phyloP scores from a whole-genome alignment of 1,140 invertebrate species.

The Gonatopus flavifemur region DNA sequence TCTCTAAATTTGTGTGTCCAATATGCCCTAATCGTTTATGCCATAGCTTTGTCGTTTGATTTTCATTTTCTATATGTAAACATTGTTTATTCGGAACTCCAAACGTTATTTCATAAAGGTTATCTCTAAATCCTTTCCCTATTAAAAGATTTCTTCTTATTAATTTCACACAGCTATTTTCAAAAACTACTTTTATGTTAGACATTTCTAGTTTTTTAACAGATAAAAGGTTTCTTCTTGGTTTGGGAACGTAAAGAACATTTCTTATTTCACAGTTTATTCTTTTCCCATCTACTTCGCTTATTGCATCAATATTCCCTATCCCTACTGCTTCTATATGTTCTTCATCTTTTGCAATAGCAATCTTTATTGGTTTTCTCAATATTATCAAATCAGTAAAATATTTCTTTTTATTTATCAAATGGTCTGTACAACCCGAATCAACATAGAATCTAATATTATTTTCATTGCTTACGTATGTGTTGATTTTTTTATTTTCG shows the following conservation, averaged over 20 bases:
- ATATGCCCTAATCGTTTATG: too few species aligned
- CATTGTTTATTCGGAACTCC: too few species aligned
- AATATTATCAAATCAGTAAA: slow-evolving; percentile 24
- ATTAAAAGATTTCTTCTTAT: background rate
- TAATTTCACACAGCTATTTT: slow-evolving; percentile 12
- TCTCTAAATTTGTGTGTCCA: too few species aligned
- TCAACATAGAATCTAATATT: too few species aligned
- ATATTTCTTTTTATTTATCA: slow-evolving; percentile 31
- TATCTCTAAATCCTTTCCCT: background rate
- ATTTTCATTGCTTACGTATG: too few species aligned
- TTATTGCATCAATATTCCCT: slow-evolving; percentile 22
- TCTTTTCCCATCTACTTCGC: slow-evolving; percentile 3
- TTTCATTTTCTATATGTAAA: too few species aligned
- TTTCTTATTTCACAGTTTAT: slow-evolving; percentile 3
- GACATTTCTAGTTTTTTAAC: slow-evolving; percentile 17
- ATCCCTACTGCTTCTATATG: slow-evolving; percentile 26
- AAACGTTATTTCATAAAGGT: too few species aligned
- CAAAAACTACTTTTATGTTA: slow-evolving; percentile 21
- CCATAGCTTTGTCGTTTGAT: too few species aligned
- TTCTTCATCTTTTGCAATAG: slow-evolving; percentile 28
- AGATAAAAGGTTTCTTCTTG: slow-evolving; percentile 17
- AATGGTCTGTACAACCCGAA: slow-evolving; percentile 42
- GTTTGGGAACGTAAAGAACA: slow-evolving; percentile 5
- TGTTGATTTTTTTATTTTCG: too few species aligned
- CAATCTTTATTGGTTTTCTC: slow-evolving; percentile 9